Evolutionary conservation across 2,113 vertebrate genomes (phyloP).

Genomic region (Alosa alosa): DNA sequence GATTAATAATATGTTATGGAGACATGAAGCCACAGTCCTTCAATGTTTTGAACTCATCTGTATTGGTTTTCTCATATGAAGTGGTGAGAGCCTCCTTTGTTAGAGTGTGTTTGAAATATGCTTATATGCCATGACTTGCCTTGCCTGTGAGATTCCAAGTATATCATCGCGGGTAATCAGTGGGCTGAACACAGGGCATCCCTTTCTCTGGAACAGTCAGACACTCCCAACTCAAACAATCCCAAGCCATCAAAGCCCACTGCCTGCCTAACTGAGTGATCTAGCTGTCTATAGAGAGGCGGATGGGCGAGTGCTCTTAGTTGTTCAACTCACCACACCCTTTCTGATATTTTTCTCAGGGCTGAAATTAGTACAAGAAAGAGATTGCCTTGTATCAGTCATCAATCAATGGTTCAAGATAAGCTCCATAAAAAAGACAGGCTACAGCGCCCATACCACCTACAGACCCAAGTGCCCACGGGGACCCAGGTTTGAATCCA

Average conservation of each 20-base stretch:
- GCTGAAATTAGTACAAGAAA: not conserved
- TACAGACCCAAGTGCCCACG: too few species aligned
- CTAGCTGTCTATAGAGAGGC: not conserved
- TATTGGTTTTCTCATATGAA: not conserved
- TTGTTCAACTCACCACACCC: not conserved
- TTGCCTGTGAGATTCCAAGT: constrained; percentile 16
- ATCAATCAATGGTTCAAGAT: not conserved
- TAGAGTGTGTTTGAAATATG: not conserved
- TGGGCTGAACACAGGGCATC: constrained; percentile 10
- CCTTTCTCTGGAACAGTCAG: not conserved
- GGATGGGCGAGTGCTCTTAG: not conserved
- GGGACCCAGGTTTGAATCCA: too few species aligned
- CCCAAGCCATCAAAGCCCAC: not conserved
- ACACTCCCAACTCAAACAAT: not conserved
- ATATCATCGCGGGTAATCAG: not conserved
- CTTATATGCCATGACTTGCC: constrained; percentile 18
- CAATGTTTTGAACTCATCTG: not conserved
- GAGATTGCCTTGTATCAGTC: not conserved
- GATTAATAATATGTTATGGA: not conserved
- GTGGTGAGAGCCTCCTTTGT: not conserved
- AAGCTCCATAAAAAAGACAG: not conserved
- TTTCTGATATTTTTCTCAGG: not conserved
- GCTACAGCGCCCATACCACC: too few species aligned
- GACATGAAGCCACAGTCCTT: not conserved
- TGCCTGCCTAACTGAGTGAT: not conserved